Conservation (phyloP, 2,888 invertebrate genomes). For the Chloromyia formosa region DNA sequence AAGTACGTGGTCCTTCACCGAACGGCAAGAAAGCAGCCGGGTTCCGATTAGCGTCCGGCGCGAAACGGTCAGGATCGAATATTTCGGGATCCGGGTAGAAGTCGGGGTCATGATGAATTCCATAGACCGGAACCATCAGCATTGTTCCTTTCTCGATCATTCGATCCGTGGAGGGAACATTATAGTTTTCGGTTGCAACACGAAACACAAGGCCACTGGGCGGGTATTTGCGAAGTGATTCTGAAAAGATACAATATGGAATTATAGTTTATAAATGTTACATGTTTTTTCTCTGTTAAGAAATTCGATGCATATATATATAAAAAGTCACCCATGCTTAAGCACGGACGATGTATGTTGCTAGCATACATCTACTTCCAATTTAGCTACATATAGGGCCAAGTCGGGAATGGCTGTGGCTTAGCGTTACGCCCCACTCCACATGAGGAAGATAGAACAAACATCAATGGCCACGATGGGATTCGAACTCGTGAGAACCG, state of each 20-base stretch:
- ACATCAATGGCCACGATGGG: too few species aligned
- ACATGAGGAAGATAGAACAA: too few species aligned
- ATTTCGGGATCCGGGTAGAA: conserved; percentile 62
- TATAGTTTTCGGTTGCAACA: conserved; percentile 57
- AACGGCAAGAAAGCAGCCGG: conserved; percentile 60
- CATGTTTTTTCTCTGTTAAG: too few species aligned
- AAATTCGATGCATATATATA: too few species aligned
- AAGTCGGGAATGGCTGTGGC: too few species aligned
- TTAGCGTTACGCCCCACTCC: too few species aligned
- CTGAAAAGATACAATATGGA: conserved; percentile 53
- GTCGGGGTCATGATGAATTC: conserved; percentile 63
- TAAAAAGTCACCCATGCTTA: too few species aligned
- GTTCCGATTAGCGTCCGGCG: conserved; percentile 56
- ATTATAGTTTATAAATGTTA: too few species aligned
- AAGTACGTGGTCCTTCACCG: conserved; percentile 59
- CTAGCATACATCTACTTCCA: too few species aligned
- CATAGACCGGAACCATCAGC: conserved; percentile 59
- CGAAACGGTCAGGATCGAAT: conserved; percentile 65
- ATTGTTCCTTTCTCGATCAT: conserved; percentile 58
- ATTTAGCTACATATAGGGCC: too few species aligned
- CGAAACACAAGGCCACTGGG: conserved; percentile 60
- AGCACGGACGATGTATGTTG: too few species aligned
- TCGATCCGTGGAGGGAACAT: conserved; percentile 56
- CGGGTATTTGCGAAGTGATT: conserved; percentile 65
- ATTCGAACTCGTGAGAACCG: too few species aligned